Base-by-base conservation (phyloP, 1,140 invertebrate species). In the Triops cancriformis region DNA sequence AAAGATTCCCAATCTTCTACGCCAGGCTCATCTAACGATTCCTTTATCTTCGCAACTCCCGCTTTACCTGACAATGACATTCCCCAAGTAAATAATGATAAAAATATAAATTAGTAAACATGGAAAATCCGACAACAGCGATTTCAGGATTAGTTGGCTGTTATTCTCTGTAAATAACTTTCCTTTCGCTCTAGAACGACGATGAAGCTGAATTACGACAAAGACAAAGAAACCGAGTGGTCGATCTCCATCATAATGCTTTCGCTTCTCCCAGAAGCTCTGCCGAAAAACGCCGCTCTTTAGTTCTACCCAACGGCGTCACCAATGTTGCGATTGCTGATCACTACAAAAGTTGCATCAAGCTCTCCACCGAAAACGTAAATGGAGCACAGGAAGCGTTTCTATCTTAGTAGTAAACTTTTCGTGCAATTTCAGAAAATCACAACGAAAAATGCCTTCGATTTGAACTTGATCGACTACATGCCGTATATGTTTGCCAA, bases 371-470 rank as follows among this genome's bases (percentile, higher is more conserved):
- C 76, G 89, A 91, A 85, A 91, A 91, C 87, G 88, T 89, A 84
- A 85, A 85, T 83, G 41, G 74, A 43, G 0, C n/a, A 23, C 37
- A 0, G 4, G 6, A 6, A 42, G 7, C 18, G n/a, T 77, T 28
- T 11, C 31, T 1, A 26, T 0, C 26, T 3, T 3, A 77, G 10
- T 26, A 1, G 5, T 73, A 23, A 37, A 1, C 0, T 77, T 74
- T 23, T 75, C 23, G 1, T 80, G 64, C 41, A 78, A n/a, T 26
- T 64, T 74, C 82, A 90, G 89, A 93, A 94, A 91, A 94, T 95
- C 79, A 94, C 89, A 81, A 86, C 88, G 26, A 93, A 93, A 83
- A 95, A 94, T 89, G 93, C 92, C 1, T 95, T 94, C 86, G 90
- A 89, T 80, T 85, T 95, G 1, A 89, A 93, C 82, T 87, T 94